These are phyloP conservation scores for Ctenochaetus hawaiiensis DNA, from an alignment of 2,797 vertebrate genomes.

Conservation along the genomic window DNA sequence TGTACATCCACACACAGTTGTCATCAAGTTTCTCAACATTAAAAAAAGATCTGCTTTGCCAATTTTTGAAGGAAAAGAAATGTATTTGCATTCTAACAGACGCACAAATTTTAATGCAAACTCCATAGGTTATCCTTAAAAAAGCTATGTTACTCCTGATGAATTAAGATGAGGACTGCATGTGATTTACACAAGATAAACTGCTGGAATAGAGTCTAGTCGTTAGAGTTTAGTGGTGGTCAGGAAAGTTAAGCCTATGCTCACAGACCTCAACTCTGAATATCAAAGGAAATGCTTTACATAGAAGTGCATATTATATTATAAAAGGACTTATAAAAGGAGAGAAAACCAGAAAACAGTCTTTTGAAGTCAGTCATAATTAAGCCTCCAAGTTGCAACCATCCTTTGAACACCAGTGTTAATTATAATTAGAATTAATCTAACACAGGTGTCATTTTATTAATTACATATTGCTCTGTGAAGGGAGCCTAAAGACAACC, in stretches of 20 bases:
- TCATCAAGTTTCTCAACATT: too few species aligned
- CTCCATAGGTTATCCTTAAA: not conserved
- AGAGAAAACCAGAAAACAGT: slow-evolving; percentile 4
- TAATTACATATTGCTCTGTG: slow-evolving; percentile 34
- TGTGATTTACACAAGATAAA: not conserved
- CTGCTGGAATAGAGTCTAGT: not conserved
- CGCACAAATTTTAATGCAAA: not conserved
- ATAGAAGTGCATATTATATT: not conserved
- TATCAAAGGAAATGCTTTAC: not conserved
- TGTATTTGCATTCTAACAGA: too few species aligned
- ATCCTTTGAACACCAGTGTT: slow-evolving; percentile 17
- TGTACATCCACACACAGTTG: too few species aligned
- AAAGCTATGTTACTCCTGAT: not conserved
- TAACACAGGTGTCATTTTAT: slow-evolving; percentile 35
- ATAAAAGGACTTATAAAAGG: too few species aligned
- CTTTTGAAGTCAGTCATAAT: slow-evolving; percentile 13
- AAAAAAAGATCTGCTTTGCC: too few species aligned
- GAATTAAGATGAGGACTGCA: not conserved
- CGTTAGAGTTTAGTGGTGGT: not conserved
- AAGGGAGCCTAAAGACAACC: slow-evolving; percentile 31
- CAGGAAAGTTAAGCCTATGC: not conserved
- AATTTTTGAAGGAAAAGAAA: too few species aligned
- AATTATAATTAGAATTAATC: slow-evolving; percentile 51
- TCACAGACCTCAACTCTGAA: not conserved
- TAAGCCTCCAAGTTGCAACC: not conserved